A percentile compares a stretch with the other conserved stretches of the same genome.
These are phyloP conservation scores for Linnaemya tessellans DNA, from an alignment of 2,888 invertebrate genomes.

Conservation along the genomic window DNA sequence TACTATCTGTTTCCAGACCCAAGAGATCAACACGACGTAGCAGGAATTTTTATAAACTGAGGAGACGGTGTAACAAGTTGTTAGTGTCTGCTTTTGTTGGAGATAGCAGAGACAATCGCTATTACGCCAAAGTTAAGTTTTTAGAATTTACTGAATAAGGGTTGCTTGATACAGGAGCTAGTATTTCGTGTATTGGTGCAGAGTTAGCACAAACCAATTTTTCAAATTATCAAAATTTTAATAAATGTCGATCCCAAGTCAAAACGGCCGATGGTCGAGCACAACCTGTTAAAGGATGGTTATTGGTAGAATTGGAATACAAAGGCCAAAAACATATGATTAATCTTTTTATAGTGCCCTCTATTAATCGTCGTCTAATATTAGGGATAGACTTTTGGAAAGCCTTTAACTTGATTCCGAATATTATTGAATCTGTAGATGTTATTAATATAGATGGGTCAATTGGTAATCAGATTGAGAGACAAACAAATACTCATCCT, in stretches of 20 bases:
- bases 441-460: background rate
- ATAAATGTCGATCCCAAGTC: slow-evolving; percentile 29
- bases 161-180: too few relatives aligned
- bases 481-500: background rate
- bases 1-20: background rate
- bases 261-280: slow-evolving; percentile 40
- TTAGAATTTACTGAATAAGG: background rate
- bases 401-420: too few relatives aligned
- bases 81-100: slow-evolving; percentile 47
- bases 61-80: slow-evolving; percentile 14
- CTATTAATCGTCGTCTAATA: too few relatives aligned
- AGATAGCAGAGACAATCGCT: slow-evolving; percentile 18
- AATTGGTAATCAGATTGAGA: too few relatives aligned
- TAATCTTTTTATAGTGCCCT: too few relatives aligned
- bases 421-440: too few relatives aligned
- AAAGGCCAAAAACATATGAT: too few relatives aligned
- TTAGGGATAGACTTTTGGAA: too few relatives aligned
- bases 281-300: slow-evolving; percentile 29
- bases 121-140: slow-evolving; percentile 42
- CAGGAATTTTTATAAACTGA: slow-evolving; percentile 18
- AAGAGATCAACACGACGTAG: slow-evolving; percentile 40
- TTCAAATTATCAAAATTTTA: background rate
- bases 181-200: too few relatives aligned
- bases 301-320: too few relatives aligned
- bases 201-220: slow-evolving; percentile 15